Evolutionary conservation across 2,113 vertebrate genomes (phyloP), one percentile per base, ranked within the genome.

Genomic region (Cottus gobio): DNA sequence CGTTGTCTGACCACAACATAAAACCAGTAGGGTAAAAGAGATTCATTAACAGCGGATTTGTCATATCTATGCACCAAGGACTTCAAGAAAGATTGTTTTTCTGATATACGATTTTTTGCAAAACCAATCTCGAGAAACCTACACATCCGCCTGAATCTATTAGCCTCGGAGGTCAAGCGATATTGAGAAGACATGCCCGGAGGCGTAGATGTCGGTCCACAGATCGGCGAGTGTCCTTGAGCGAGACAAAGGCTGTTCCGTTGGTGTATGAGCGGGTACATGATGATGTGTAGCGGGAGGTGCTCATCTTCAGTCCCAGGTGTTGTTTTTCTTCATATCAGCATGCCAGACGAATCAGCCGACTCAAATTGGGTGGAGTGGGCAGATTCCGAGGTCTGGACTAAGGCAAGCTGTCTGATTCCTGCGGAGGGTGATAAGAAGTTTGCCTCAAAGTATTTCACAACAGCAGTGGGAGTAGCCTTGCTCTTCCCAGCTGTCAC

Each of bases 401-500:
- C 22, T 22, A 11, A 10, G 50, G 50, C 22, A n/a, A n/a, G 50
- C 50, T 22, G 48, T 44, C 26, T 50, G 65, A 71, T 50, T 82
- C 42, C 28, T 6, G 7, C 54, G 62, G 34, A 12, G 37, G 56
- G 39, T 39, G 86, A 86, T 79, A 83, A 87, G 39, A 77, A 39
- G 66, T 42, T 61, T 50, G 54, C 34, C 20, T 22, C 5, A n/a
- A 44, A 63, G 30, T 52, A 58, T 88, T 89, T 85, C 80, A 61
- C 60, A 85, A 70, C 70, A 75, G 31, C 79, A 30, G 66, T 85
- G 89, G 82, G 82, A 87, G 44, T 60, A 57, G 73, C 83, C 85
- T 89, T 75, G 80, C 50, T 84, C 71, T 61, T 52, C 15, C 56
- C 92, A 89, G 79, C 85, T 93, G 92, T 69, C 83, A 57, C 28